These are phyloP conservation scores for Idaea aversata DNA, from an alignment of 2,888 invertebrate genomes.

Conservation along the genomic window DNA sequence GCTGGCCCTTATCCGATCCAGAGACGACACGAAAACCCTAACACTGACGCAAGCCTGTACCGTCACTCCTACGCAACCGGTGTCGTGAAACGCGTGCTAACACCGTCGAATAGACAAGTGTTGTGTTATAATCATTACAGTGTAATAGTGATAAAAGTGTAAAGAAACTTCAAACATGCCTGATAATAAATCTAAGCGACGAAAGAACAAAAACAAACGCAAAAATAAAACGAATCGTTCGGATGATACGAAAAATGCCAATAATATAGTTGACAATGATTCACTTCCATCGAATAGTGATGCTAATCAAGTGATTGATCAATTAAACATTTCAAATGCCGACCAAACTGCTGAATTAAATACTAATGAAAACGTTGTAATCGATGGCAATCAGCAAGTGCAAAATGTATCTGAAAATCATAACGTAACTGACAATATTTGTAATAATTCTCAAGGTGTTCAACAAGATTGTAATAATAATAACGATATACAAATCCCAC, in stretches of 20 bases:
- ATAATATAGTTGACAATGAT: slow-evolving; percentile 39
- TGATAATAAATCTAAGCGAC: slow-evolving; percentile 60
- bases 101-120: slow-evolving; percentile 52
- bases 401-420: background rate
- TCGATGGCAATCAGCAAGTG: background rate
- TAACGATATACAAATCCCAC: slow-evolving; percentile 28
- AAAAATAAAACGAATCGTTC: slow-evolving; percentile 63
- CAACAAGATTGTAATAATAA: slow-evolving; percentile 53
- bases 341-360: background rate
- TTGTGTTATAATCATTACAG: slow-evolving; percentile 57
- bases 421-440: background rate
- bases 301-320: background rate
- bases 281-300: slow-evolving; percentile 35
- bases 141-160: slow-evolving; percentile 68
- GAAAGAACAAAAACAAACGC: slow-evolving; percentile 73
- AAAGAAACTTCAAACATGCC: slow-evolving; percentile 59
- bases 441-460: slow-evolving; percentile 18
- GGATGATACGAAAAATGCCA: slow-evolving; percentile 44
- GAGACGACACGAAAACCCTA: slow-evolving; percentile 52
- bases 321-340: background rate
- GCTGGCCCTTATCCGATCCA: slow-evolving; percentile 55
- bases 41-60: slow-evolving; percentile 39
- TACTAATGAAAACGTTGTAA: background rate
- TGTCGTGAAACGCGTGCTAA: slow-evolving; percentile 49
- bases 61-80: slow-evolving; percentile 65